Conservation (phyloP, 1,140 invertebrate species). For the Neotoxoptera formosana region DNA sequence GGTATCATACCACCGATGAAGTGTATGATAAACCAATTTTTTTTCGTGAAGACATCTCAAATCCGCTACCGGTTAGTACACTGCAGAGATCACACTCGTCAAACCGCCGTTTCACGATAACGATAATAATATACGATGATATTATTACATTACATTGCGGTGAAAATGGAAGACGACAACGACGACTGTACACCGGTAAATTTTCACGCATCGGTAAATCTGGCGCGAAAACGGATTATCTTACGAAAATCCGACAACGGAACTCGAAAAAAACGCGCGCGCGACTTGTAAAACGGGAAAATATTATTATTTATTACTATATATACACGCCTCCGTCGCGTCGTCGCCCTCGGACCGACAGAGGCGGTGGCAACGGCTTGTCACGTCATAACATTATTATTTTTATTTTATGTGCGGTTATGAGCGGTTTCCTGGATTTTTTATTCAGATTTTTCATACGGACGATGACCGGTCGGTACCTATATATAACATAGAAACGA, state of each 20-base stretch:
- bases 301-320: neutral
- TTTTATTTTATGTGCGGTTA: neutral
- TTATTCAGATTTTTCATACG: neutral
- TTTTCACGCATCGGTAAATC: constrained; percentile 2
- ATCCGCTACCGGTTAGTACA: neutral
- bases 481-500: neutral
- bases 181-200: neutral
- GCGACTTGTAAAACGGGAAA: neutral
- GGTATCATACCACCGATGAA: neutral
- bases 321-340: neutral
- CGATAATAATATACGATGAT: neutral
- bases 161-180: neutral
- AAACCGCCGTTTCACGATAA: neutral
- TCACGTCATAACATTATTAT: neutral
- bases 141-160: neutral
- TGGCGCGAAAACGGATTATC: neutral
- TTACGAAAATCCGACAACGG: constrained; percentile 12
- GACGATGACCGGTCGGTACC: neutral
- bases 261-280: neutral
- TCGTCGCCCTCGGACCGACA: neutral
- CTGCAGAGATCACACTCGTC: neutral
- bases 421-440: neutral
- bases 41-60: neutral
- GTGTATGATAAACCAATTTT: neutral
- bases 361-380: neutral